phyloP scores from a whole-genome alignment of 1,140 invertebrate genomes.

The Nephila pilipes region DNA sequence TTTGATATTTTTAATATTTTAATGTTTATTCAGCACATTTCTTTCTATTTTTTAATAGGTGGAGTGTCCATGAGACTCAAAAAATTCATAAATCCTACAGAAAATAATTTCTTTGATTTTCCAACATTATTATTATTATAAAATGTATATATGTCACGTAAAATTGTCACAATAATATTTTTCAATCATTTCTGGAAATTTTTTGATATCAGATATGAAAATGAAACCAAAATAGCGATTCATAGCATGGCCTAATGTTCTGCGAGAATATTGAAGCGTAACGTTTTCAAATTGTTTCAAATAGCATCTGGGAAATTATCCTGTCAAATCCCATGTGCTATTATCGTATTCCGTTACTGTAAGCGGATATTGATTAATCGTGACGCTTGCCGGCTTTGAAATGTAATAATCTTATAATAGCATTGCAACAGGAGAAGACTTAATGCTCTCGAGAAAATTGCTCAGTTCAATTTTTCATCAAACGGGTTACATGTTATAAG shows the following conservation, averaged over 20 bases:
- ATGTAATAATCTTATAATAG: constrained; percentile 36
- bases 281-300: constrained; percentile 55
- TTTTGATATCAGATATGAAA: constrained; percentile 9
- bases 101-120: too few relatives aligned
- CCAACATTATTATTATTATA: too few relatives aligned
- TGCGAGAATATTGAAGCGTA: background rate
- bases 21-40: too few relatives aligned
- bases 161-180: too few relatives aligned
- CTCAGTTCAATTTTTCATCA: too few relatives aligned
- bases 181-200: background rate
- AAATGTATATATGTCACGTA: too few relatives aligned
- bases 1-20: too few relatives aligned
- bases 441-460: constrained; percentile 9
- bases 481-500: too few relatives aligned
- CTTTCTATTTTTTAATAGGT: too few relatives aligned
- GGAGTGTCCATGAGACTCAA: too few relatives aligned
- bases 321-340: constrained; percentile 49
- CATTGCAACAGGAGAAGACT: constrained; percentile 1
- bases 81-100: too few relatives aligned
- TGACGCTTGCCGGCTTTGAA: constrained; percentile 42
- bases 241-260: background rate
- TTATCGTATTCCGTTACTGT: constrained; percentile 49
- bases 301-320: constrained; percentile 54
- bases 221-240: background rate
- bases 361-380: constrained; percentile 50